Percentiles rank a stretch among this genome's conserved stretches.
Evolutionary conservation across 2,797 vertebrate genomes (phyloP).

Genomic region (Xiphorhynchus erythropygius): DNA sequence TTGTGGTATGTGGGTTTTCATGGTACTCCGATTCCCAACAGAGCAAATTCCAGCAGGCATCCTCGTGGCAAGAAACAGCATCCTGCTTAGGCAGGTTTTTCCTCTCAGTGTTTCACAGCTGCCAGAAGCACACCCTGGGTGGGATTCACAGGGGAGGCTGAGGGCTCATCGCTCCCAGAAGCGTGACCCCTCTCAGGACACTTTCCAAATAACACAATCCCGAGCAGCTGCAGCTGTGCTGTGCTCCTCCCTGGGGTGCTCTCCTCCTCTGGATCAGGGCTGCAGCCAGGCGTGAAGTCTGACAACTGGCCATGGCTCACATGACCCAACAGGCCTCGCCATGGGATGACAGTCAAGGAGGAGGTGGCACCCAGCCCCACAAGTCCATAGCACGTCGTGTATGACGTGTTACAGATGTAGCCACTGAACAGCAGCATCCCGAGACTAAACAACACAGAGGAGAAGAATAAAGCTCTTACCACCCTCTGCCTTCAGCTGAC

Average conservation of each 20-base stretch:
- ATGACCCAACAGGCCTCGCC: rapidly evolving
- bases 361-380: not conserved
- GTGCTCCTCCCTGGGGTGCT: not conserved
- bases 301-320: not conserved
- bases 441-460: not conserved
- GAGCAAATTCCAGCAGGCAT: not conserved
- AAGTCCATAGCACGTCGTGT: rapidly evolving
- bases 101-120: not conserved
- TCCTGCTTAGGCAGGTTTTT: not conserved
- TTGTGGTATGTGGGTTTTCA: not conserved
- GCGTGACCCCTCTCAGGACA: not conserved
- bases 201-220: not conserved
- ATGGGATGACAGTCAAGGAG: not conserved
- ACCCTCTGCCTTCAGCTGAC: conserved; percentile 89
- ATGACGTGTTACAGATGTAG: rapidly evolving
- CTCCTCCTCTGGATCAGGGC: not conserved
- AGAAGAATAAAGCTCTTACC: conserved; percentile 81
- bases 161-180: not conserved
- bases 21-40: not conserved
- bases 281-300: not conserved
- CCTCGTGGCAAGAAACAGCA: not conserved
- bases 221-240: not conserved
- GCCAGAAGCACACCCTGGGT: not conserved
- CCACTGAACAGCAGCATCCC: not conserved
- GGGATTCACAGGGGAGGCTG: not conserved